Evolutionary conservation across 1,140 invertebrate species (phyloP).

Genomic region (Cotesia typhae): DNA sequence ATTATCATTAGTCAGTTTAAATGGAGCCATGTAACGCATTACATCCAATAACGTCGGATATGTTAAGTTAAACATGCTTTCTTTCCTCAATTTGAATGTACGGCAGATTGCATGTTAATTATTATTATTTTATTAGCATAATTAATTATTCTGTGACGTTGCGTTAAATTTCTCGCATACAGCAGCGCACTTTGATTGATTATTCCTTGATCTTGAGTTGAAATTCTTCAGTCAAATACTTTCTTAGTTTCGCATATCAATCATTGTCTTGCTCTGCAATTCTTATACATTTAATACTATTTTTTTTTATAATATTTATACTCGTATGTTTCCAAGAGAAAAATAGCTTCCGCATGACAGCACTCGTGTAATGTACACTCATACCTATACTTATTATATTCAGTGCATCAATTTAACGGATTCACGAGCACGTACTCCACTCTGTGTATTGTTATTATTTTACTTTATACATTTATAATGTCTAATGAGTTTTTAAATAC

Average conservation of each 20-base stretch:
- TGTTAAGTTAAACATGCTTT: constrained; percentile 8
- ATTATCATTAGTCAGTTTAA: constrained; percentile 2
- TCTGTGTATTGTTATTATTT: constrained; percentile 4
- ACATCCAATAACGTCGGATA: constrained; percentile 9
- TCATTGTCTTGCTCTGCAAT: too few species aligned
- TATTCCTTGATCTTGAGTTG: too few species aligned
- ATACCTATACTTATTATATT: neutral
- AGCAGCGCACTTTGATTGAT: neutral
- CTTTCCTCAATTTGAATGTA: constrained; percentile 15
- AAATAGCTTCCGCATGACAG: constrained; percentile 1
- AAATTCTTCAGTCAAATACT: too few species aligned
- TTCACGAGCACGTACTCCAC: neutral
- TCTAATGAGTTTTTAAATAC: neutral
- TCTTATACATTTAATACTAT: neutral
- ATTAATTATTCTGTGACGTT: constrained; percentile 10
- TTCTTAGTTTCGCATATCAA: too few species aligned
- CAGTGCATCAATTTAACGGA: constrained; percentile 26
- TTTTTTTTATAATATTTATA: neutral
- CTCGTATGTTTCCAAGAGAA: neutral
- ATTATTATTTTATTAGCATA: constrained; percentile 13
- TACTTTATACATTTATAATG: neutral
- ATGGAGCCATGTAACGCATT: constrained; percentile 18
- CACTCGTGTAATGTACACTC: constrained; percentile 12
- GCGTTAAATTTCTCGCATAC: constrained; percentile 6
- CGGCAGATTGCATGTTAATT: constrained; percentile 17